Base-by-base conservation (phyloP, 2,888 invertebrate genomes). In the Liopterus haemorrhoidalis region DNA sequence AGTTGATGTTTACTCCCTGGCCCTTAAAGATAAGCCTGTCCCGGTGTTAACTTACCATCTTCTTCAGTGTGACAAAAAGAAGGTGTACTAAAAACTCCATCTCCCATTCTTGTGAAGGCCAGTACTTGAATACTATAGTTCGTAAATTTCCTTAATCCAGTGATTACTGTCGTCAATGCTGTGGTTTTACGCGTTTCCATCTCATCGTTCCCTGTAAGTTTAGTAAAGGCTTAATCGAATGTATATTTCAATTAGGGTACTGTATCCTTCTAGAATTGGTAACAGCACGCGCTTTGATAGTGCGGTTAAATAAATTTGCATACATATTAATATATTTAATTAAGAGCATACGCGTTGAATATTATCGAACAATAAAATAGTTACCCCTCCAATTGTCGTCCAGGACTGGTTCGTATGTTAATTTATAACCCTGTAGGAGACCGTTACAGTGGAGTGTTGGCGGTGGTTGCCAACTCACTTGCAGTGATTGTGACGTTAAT, bases 51-150 rank as follows among this genome's bases (percentile, higher is more conserved):
- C 61, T 64, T 66, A 84, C 83, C 78, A 67, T 88, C 87, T 70
- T 87, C 85, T 56, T 83, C 81, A 2, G 87, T 88, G 57, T 78
- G 78, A 58, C 87, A 85, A 62, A 75, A 83, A 22, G 80, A 72
- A 0, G 83, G 75, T 49, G 74, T 69, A 22, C 84, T 81, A 45
- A 79, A 66, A 4, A 78, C 74, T 2, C 87, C 87, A 60, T 86
- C 85, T 1, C 88, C 88, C 57, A 84, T 79, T 60, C 84, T 74
- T 0, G 87, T 88, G 63, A 76, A 85, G 1, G 87, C 85, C 57
- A 85, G 62, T 6, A 88, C 83, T 68, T 85, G 84, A 48, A 88
- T 73, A 60, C 85, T 86, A 66, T 88, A 88, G 67, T 88, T 89
- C 21, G 86, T 82, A 64, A 75, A 87, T 60, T 82, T 84, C 58